Base-by-base conservation (phyloP, 2,888 invertebrate genomes). In the Scrobipalpa atriplicella region DNA sequence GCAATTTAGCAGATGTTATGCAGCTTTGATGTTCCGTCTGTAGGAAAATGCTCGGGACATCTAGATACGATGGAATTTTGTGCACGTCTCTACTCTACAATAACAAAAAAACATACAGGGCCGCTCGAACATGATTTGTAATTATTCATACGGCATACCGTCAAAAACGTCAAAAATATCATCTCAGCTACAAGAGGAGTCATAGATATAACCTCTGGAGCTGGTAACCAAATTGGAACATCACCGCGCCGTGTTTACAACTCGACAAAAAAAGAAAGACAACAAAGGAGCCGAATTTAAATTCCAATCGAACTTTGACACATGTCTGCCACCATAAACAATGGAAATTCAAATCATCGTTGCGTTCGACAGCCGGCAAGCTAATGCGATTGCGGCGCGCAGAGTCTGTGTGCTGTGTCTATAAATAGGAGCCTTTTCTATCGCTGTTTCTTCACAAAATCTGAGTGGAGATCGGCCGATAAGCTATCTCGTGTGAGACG, bases 311-410 rank as follows among this genome's bases (percentile, higher is more conserved):
- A 92, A 92, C 92, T 92, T 91, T 92, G 92, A 92, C 92, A 92
- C 91, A 92, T 92, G 92, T 91, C 92, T 92, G 92, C 92, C 92
- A 92, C 92, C 91, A 92, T 90, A 92, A 92, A 92, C 92, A 92
- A 92, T 92, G 87, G 88, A 89, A 90, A 91, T 89, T 90, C 92
- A 89, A 92, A 92, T 92, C 92, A 92, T 92, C 88, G 85, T 89
- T 80, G 82, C 78, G 83, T 87, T 86, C 83, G 86, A 85, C 86
- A 83, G 85, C 81, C 79, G 78, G 75, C 80, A 72, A 75, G 79
- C 84, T 89, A 90, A 91, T 90, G 90, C 91, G 91, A 88, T 90
- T 90, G 92, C 84, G 90, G 88, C 82, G 68, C 16, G 36, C 18
- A 83, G 78, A 78, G 78, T 87, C 85, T 89, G 88, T 88, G 87